Evolutionary conservation across 2,797 vertebrate species (phyloP), one percentile per base, ranked within the genome.

Genomic region (Hemibagrus guttatus): DNA sequence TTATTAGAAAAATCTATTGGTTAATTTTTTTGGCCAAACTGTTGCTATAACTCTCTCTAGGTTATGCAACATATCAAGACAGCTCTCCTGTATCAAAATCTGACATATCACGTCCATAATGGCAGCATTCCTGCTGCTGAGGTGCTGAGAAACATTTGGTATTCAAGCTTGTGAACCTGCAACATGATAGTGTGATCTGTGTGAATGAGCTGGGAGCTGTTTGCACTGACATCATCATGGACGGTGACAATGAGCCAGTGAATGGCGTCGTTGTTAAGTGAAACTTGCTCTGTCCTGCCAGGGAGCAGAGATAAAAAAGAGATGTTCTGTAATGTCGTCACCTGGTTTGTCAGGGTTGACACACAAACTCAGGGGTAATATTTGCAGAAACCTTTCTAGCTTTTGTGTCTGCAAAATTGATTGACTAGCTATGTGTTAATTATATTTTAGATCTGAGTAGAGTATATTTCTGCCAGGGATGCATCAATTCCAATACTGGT

Each of bases 201-300:
- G 16, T 76, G 82, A 84, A 87, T 83, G 76, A 35, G 19, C 42
- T 84, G n/a, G 81, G 31, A 79, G 56, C 35, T 39, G 35, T 23
- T n/a, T 81, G 68, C 61, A 16, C 74, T 76, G 64, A 81, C 81
- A 42, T 80, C 72, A 85, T 88, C 66, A 90, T 56, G 87, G 89
- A 49, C 17, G 0, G 16, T 28, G 26, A 81, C 76, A 61, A 80
- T 42, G 31, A 61, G 35, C 31, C 61, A 56, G 21, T 61, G 78
- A 80, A 80, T 61, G 78, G 78, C 12, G 19, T 61, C 21, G 39
- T 80, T 80, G 78, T 80, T 21, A 80, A 42, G 19, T 26, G 54
- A 59, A 39, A 21, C 31, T 61, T 61, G 76, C 56, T 59, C 56
- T 80, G 21, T 59, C 35, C 78, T 80, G 35, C 35, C 4, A 23